Percentiles rank a stretch among this genome's conserved stretches.
Conservation (phyloP, 1,140 invertebrate species). For the Procambarus virginalis region DNA sequence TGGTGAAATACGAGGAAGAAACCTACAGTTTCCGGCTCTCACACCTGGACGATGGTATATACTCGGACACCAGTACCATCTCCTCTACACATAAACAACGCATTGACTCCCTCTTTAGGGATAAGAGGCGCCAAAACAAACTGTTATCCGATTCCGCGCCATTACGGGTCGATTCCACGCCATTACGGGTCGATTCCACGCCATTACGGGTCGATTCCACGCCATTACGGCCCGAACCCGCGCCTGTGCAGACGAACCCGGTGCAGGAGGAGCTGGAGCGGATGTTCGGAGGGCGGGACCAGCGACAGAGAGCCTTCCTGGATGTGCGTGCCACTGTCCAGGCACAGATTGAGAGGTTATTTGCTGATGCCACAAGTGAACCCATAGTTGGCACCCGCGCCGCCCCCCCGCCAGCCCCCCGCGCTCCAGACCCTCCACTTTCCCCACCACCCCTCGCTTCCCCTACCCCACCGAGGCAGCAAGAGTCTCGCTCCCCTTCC, state of each 20-base stretch:
- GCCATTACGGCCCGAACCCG: neutral
- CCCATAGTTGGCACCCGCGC: constrained; percentile 35
- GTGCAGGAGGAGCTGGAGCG: constrained; percentile 67
- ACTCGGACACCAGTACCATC: constrained; percentile 71
- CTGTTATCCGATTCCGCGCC: constrained; percentile 4
- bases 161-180: constrained; percentile 4
- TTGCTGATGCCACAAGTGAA: constrained; percentile 82
- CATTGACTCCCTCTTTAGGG: constrained; percentile 88
- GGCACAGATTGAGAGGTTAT: constrained; percentile 88
- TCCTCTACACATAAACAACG: constrained; percentile 84
- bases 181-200: neutral
- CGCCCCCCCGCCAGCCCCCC: constrained; percentile 57
- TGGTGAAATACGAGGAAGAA: constrained; percentile 67
- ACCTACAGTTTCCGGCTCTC: constrained; percentile 70
- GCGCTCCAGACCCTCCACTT: constrained; percentile 27
- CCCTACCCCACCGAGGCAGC: constrained; percentile 30
- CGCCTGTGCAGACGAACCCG: constrained; percentile 30
- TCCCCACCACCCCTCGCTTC: constrained; percentile 32
- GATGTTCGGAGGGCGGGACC: constrained; percentile 66
- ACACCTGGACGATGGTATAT: constrained; percentile 29
- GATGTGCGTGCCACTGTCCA: constrained; percentile 79
- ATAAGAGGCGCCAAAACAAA: constrained; percentile 75
- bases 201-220: neutral
- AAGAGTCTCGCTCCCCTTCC: neutral
- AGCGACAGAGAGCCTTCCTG: constrained; percentile 69